Percentiles rank a stretch among this genome's conserved stretches.
Conservation (phyloP, 2,888 invertebrate species). For the Ectemnius continuus region DNA sequence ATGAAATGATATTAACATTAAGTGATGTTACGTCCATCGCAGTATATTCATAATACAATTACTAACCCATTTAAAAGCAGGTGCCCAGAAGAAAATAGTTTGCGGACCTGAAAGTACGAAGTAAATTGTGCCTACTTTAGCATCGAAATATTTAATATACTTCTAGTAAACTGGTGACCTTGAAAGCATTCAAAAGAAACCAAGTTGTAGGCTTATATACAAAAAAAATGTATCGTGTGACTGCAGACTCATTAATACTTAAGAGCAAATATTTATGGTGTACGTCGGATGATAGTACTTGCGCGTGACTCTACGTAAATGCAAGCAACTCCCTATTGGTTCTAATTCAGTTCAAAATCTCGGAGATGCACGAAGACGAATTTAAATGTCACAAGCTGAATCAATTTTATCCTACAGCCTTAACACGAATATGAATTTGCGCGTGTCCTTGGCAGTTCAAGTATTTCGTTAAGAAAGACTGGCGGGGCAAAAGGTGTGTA, state of each 20-base stretch:
- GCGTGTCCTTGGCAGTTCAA: slow-evolving; percentile 4
- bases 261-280: too few species aligned
- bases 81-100: slow-evolving; percentile 99
- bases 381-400: slow-evolving; percentile 1
- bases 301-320: neutral
- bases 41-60: slow-evolving; percentile 27
- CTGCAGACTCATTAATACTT: too few species aligned
- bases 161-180: too few species aligned
- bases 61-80: slow-evolving; percentile 98
- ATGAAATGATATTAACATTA: neutral
- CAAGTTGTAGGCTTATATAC: too few species aligned
- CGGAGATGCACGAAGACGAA: neutral
- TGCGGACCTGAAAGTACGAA: slow-evolving; percentile 88
- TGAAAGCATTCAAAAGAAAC: too few species aligned
- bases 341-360: neutral
- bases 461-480: too few species aligned
- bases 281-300: too few species aligned
- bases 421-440: slow-evolving; percentile 6
- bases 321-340: neutral
- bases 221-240: too few species aligned
- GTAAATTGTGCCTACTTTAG: slow-evolving; percentile 36
- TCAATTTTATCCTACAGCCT: slow-evolving; percentile 23
- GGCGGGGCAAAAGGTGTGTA: neutral
- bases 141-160: neutral
- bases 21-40: neutral